phyloP scores from a whole-genome alignment of 2,113 vertebrate genomes.

The Callipepla squamata region DNA sequence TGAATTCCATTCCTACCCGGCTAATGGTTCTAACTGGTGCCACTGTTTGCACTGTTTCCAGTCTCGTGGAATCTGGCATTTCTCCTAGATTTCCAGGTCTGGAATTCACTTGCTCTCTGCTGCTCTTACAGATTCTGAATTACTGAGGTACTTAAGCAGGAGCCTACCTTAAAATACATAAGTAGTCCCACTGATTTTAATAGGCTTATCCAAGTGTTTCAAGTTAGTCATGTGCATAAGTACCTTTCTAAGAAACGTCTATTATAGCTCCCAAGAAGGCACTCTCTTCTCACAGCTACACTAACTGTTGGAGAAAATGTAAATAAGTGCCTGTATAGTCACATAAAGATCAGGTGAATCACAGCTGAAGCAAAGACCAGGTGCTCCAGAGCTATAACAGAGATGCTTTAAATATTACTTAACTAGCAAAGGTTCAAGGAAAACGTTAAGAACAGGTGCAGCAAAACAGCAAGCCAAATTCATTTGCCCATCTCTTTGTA shows the following conservation, averaged over 20 bases:
- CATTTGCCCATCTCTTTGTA: background rate
- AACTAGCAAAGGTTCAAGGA: background rate
- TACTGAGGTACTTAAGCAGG: constrained; percentile 27
- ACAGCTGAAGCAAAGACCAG: background rate
- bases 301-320: background rate
- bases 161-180: constrained; percentile 18
- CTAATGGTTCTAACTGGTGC: constrained; percentile 40
- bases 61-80: background rate
- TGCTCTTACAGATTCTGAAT: background rate
- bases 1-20: constrained; percentile 48
- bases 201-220: constrained; percentile 6
- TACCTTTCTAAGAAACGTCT: background rate
- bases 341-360: background rate
- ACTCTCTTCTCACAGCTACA: background rate
- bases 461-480: constrained; percentile 24
- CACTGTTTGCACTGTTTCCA: background rate
- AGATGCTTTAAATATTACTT: background rate
- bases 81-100: constrained; percentile 10
- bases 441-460: constrained; percentile 18
- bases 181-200: constrained; percentile 7
- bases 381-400: background rate
- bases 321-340: background rate
- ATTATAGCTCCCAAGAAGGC: background rate
- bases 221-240: constrained; percentile 1
- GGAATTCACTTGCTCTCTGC: constrained; percentile 21